phyloP scores from a whole-genome alignment of 2,113 vertebrate species.

The Craseonycteris thonglongyai region DNA sequence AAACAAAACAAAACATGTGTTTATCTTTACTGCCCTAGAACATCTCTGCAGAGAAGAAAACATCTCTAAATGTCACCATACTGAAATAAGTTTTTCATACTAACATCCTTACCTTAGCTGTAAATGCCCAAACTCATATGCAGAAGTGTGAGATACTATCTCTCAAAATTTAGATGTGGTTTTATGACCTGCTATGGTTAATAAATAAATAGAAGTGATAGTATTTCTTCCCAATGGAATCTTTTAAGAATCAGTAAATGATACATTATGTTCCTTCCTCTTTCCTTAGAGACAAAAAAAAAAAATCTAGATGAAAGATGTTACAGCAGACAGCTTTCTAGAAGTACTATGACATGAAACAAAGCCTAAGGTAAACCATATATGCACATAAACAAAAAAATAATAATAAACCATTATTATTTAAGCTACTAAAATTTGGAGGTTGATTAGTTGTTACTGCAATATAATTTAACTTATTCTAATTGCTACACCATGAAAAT shows the following conservation, averaged over 20 bases:
- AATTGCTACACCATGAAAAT: background rate
- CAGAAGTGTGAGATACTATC: background rate
- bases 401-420: background rate
- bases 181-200: background rate
- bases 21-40: background rate
- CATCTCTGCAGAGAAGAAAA: background rate
- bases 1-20: background rate
- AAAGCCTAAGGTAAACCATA: background rate
- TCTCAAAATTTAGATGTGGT: background rate
- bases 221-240: background rate
- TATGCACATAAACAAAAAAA: background rate
- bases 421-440: background rate
- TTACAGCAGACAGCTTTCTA: background rate
- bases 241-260: background rate
- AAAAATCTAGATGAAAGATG: background rate
- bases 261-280: background rate
- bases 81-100: background rate
- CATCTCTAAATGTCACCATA: background rate
- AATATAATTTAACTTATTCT: background rate
- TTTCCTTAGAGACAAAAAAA: background rate
- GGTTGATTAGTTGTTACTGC: background rate
- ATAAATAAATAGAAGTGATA: background rate
- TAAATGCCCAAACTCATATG: background rate
- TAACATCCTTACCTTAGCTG: background rate
- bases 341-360: background rate